phyloP scores from a whole-genome alignment of 2,113 vertebrate genomes.

The Rhineura floridana region DNA sequence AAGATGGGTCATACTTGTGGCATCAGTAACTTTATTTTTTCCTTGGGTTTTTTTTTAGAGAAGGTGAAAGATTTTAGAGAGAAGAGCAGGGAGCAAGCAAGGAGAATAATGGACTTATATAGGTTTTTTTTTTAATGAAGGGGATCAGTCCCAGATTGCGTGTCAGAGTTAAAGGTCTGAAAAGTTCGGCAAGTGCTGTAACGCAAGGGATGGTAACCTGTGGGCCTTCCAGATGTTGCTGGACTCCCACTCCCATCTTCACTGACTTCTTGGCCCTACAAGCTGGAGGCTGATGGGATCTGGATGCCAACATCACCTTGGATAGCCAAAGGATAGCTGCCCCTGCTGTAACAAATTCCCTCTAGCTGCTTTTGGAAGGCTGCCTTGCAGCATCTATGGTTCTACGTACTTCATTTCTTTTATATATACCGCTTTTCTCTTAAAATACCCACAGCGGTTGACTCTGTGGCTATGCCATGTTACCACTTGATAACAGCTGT shows the following conservation, averaged over 20 bases:
- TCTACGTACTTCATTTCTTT: too few species aligned
- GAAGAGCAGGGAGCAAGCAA: background rate
- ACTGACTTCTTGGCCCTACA: too few species aligned
- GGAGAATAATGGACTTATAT: background rate
- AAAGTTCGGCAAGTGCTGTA: background rate
- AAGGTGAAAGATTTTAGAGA: background rate
- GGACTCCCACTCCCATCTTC: too few species aligned
- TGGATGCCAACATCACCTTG: too few species aligned
- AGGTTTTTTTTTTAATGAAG: background rate
- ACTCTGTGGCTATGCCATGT: background rate
- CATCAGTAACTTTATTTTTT: background rate
- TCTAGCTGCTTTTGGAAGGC: background rate
- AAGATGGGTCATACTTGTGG: background rate
- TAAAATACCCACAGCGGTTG: background rate
- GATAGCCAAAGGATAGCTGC: too few species aligned
- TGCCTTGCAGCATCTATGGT: background rate
- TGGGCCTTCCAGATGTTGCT: background rate
- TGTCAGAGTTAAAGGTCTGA: background rate
- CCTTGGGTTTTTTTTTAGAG: background rate
- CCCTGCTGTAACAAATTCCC: background rate
- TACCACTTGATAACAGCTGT: background rate
- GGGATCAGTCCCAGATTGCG: background rate
- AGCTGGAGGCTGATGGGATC: too few species aligned
- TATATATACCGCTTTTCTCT: background rate
- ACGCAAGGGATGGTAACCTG: background rate